Evolutionary conservation across 2,113 vertebrate species (phyloP).

Genomic region (Festucalex cinctus): DNA sequence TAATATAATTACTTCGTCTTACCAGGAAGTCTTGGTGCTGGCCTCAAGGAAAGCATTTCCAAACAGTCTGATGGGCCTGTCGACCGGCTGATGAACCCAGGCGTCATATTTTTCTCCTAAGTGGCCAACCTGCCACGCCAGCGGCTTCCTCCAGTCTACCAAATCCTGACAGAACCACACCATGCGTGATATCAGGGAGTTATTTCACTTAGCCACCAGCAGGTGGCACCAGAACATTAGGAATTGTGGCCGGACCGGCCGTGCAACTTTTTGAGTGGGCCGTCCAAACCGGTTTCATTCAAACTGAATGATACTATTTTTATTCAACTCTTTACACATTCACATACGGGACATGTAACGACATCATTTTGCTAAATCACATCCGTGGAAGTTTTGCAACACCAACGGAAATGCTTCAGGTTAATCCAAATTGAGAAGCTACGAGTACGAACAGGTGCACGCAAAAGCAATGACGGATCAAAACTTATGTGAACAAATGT

Average conservation of each 20-base stretch:
- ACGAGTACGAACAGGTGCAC: neutral
- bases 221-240: conserved; percentile 40
- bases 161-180: conserved; percentile 76
- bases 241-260: neutral
- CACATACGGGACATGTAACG: neutral
- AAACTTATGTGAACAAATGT: no score
- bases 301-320: neutral
- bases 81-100: conserved; percentile 95
- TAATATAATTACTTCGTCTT: conserved; percentile 30
- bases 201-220: conserved; percentile 16
- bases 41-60: conserved; percentile 84
- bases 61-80: conserved; percentile 91
- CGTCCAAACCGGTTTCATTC: conserved; percentile 1
- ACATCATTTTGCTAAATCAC: neutral
- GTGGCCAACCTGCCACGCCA: conserved; percentile 94
- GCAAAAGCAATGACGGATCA: neutral
- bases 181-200: neutral
- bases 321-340: neutral
- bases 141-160: conserved; percentile 91
- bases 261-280: neutral
- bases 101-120: conserved; percentile 90
- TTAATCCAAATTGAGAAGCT: neutral
- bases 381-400: neutral
- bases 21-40: conserved; percentile 91
- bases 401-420: neutral